Evolutionary conservation across 2,888 invertebrate species (phyloP), one percentile per base, ranked within the genome.

Genomic region (Ennomos fuscantarius): DNA sequence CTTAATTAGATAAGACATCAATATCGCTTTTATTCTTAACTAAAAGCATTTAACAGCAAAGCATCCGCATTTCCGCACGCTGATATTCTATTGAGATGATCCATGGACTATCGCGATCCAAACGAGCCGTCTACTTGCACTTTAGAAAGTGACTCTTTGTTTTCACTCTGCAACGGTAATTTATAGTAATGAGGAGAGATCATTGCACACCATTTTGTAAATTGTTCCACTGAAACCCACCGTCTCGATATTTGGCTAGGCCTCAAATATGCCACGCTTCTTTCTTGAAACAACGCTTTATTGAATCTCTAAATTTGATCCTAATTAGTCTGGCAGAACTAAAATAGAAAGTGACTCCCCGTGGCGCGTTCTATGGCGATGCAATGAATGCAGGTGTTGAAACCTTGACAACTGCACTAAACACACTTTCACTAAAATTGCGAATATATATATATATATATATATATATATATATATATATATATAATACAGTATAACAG

Each of bases 101-200:
- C 81, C 81, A 83, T 79, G 74, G 70, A 74, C 68, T 52, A 52
- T 48, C 72, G 64, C 69, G 67, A 68, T 76, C 68, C 67, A 60
- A 52, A 52, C 52, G 43, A 52, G 43, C 67, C 76, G 74, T 82
- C 82, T 78, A 81, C 83, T 79, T 81, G 81, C 82, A 81, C 79
- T 84, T 82, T 89, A 85, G 90, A 89, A 89, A 91, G 89, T 68
- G 79, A 86, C 70, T 83, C 86, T 87, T 90, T 89, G 87, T 89
- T 89, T 89, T 89, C 88, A 87, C 88, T 88, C 70, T 68, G 75
- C 69, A 75, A 72, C 79, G 65, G 80, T 84, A 86, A 86, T 88
- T 86, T 85, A 79, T 83, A 82, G 77, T 86, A 84, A 87, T 78
- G 83, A 83, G 78, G 84, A 86, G 86, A 88, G 84, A 86, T 86